Evolutionary conservation across 2,797 vertebrate species (phyloP), one percentile per base, ranked within the genome.

Genomic region (Darevskia mixta): DNA sequence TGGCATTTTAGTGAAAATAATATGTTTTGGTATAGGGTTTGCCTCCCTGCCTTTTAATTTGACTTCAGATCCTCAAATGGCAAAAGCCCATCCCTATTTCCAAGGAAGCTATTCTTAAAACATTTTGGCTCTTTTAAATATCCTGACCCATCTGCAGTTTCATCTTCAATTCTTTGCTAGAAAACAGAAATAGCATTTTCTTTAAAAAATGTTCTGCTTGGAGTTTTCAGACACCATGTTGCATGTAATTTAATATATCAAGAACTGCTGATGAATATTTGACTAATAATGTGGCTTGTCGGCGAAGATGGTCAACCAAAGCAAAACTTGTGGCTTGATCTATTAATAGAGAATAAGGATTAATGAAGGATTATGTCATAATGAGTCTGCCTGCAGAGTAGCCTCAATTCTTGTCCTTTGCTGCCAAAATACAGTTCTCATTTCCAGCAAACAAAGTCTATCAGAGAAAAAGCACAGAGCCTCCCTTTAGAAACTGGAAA

Each of bases 401-500:
- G 96, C 95, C 95, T 95, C 95, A 94, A 95, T 94, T 94, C 96
- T 95, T 95, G 96, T 95, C 94, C 94, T 96, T 94, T 95, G 95
- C 96, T 97, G 97, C 98, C 98, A 98, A 98, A 98, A 97, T 97
- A 97, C 96, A 97, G 97, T 97, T 98, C 98, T 97, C 97, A 97
- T 97, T 97, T 97, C 97, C 97, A 97, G 95, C 97, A 97, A 98
- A 98, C 98, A 98, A 98, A 98, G 98, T 97, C 97, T 97, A 97
- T 97, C 97, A 97, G 97, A 98, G 96, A 97, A 96, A 97, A 97
- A 97, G 96, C 95, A 97, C 97, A 98, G 97, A 98, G 97, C 95
- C 58, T 95, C 92, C 97, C 98, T 98, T 97, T 89, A 85, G 98
- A 97, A 98, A 96, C 97, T 96, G 86, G 92, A 92, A 96, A 97